These are phyloP conservation scores for Leptatherina wallacei DNA, from an alignment of 2,797 vertebrate species.

Conservation along the genomic window DNA sequence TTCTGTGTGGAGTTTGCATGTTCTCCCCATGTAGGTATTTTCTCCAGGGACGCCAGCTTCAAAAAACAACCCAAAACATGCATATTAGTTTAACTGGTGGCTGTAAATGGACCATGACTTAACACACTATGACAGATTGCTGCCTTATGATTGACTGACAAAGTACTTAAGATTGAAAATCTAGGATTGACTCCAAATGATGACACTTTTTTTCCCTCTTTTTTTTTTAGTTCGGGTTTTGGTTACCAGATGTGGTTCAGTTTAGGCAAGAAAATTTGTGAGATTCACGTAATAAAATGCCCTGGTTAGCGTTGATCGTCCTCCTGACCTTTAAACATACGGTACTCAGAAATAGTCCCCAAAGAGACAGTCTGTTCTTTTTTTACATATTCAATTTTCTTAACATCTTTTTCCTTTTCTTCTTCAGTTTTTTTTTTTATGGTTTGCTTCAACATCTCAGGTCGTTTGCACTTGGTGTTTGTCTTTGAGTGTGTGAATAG, in stretches of 20 bases:
- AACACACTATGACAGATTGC: not conserved
- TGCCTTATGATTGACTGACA: not conserved
- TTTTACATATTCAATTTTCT: not conserved
- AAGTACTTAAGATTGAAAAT: not conserved
- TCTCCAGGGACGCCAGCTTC: not conserved
- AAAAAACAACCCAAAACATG: not conserved
- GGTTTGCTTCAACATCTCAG: slow-evolving; percentile 14
- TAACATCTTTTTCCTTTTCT: not conserved
- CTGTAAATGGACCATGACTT: not conserved
- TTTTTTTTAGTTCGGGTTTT: not conserved
- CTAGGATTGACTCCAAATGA: not conserved
- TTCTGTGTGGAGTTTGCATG: not conserved
- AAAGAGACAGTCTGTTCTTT: not conserved
- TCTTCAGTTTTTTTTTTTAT: not conserved
- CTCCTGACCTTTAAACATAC: not conserved
- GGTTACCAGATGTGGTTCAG: not conserved
- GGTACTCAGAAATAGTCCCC: slow-evolving; percentile 1
- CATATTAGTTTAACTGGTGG: not conserved
- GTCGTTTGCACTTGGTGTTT: not conserved
- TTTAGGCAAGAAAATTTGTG: not conserved
- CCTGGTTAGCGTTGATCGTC: no score
- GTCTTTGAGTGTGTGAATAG: not conserved
- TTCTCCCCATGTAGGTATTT: not conserved
- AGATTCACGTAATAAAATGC: not conserved
- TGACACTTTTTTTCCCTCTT: not conserved